These are phyloP conservation scores for Quadroppia sp. DNA, from an alignment of 2,888 invertebrate genomes.

Conservation along the genomic window DNA sequence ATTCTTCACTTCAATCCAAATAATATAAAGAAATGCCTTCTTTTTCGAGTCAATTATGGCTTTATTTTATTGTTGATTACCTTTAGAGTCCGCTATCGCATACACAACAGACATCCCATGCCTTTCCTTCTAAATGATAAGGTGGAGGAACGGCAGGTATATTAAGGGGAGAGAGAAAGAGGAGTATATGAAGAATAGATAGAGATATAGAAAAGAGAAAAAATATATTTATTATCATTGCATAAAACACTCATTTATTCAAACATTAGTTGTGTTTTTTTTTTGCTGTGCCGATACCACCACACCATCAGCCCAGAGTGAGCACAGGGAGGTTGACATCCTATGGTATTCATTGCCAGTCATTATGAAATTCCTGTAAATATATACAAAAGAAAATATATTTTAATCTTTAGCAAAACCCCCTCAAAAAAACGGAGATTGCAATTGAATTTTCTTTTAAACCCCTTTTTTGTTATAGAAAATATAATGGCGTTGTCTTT, in stretches of 20 bases:
- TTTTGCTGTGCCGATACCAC: not conserved
- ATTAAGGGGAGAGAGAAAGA: not conserved
- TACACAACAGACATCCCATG: not conserved
- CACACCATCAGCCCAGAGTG: not conserved
- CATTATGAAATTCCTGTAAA: too few relatives aligned
- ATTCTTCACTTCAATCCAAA: not conserved
- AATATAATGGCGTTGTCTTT: too few relatives aligned
- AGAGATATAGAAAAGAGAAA: not conserved
- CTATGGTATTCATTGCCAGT: not conserved
- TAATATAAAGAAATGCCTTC: not conserved
- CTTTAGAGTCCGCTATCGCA: not conserved
- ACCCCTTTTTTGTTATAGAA: too few relatives aligned
- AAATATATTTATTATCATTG: slow-evolving; percentile 17
- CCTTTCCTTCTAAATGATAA: slow-evolving; percentile 6
- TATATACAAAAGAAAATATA: too few relatives aligned
- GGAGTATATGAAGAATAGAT: not conserved
- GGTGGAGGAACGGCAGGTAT: slow-evolving; percentile 11
- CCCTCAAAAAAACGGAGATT: too few relatives aligned
- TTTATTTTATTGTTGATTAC: slow-evolving; percentile 21
- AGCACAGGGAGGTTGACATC: not conserved
- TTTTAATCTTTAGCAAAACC: too few relatives aligned
- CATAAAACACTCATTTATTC: slow-evolving; percentile 5
- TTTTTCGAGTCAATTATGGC: slow-evolving; percentile 16
- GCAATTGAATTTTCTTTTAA: too few relatives aligned
- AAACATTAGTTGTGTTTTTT: not conserved